Evolutionary conservation across 2,888 invertebrate genomes (phyloP).

Genomic region (Zygaena filipendulae): DNA sequence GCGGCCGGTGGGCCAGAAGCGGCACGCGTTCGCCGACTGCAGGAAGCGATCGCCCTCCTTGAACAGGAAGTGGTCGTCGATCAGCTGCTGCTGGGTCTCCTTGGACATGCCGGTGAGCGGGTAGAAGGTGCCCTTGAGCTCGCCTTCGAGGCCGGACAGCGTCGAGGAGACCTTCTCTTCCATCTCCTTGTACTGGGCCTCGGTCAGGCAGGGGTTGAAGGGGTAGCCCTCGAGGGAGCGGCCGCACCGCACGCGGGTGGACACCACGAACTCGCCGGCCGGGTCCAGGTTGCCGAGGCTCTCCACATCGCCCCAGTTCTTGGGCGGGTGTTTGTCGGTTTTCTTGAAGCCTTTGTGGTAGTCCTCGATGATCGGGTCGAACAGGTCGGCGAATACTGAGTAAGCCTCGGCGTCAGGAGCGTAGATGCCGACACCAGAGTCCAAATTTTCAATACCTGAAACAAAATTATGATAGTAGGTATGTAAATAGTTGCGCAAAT

Average conservation of each 20-base stretch:
- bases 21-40: conserved; percentile 94
- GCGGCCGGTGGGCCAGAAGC: conserved; percentile 97
- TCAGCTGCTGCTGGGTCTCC: conserved; percentile 94
- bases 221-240: conserved; percentile 95
- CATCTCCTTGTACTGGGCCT: conserved; percentile 98
- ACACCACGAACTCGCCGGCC: conserved; percentile 89
- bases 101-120: conserved; percentile 97
- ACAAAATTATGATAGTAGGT: conserved; percentile 18
- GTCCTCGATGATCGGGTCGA: conserved; percentile 98
- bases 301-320: conserved; percentile 94
- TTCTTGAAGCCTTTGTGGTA: conserved; percentile 97
- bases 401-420: conserved; percentile 98
- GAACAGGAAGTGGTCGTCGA: conserved; percentile 98
- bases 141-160: conserved; percentile 84
- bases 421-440: conserved; percentile 97
- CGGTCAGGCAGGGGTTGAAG: conserved; percentile 97
- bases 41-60: conserved; percentile 95
- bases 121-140: conserved; percentile 95
- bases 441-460: conserved; percentile 92
- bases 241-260: conserved; percentile 96
- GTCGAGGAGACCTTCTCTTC: conserved; percentile 88
- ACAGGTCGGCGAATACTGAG: conserved; percentile 90
- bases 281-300: conserved; percentile 94
- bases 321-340: conserved; percentile 92
- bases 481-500: conserved; percentile 1